These are phyloP conservation scores for Drosophila sp. DNA, from an alignment of 1,140 invertebrate species.

Conservation along the genomic window DNA sequence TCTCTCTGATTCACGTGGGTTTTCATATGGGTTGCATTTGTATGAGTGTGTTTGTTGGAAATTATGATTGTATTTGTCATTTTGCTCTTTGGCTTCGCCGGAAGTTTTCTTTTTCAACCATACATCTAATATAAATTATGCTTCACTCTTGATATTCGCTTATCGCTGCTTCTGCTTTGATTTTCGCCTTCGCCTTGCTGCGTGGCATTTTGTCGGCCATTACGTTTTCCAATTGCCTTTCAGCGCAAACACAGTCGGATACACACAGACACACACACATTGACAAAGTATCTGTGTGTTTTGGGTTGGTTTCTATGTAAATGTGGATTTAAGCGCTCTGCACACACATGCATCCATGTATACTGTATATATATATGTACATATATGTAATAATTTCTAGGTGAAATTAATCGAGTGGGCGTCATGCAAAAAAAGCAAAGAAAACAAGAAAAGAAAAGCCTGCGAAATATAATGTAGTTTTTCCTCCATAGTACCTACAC, in stretches of 20 bases:
- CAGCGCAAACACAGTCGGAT: constrained; percentile 35
- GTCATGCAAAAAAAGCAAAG: constrained; percentile 39
- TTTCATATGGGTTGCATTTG: constrained; percentile 46
- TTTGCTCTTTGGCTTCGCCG: constrained; percentile 71
- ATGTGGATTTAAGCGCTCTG: constrained; percentile 38
- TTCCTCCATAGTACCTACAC: not conserved
- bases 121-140: constrained; percentile 54
- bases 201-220: constrained; percentile 77
- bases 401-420: constrained; percentile 56
- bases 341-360: constrained; percentile 4
- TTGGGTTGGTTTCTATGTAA: constrained; percentile 28
- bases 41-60: constrained; percentile 25
- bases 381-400: constrained; percentile 46
- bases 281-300: constrained; percentile 24
- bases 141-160: constrained; percentile 44
- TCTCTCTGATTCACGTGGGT: constrained; percentile 77
- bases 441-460: constrained; percentile 25
- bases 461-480: constrained; percentile 34
- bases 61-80: constrained; percentile 46
- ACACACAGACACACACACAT: constrained; percentile 26
- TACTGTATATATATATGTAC: constrained; percentile 13
- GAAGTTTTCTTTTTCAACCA: constrained; percentile 79
- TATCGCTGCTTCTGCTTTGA: constrained; percentile 65
- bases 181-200: constrained; percentile 53
- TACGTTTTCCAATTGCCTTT: constrained; percentile 77